Evolutionary conservation across 1,140 invertebrate species (phyloP), one percentile per base, ranked within the genome.

Genomic region (Philopotamus ludificatus): DNA sequence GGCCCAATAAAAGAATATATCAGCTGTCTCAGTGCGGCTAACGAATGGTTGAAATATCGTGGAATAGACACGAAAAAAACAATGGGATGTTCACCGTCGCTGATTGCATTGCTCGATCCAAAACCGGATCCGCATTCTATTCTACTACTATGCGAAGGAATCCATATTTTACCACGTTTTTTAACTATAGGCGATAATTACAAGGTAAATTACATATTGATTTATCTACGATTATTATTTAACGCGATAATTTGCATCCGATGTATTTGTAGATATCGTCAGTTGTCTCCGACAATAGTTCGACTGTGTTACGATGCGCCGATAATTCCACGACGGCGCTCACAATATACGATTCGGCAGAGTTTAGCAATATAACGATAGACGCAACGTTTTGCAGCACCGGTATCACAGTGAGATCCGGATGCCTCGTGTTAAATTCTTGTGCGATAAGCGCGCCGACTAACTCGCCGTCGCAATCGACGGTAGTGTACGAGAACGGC

Each of bases 271-370:
- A n/a, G n/a, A n/a, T n/a, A n/a, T n/a, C n/a, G 12, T 57, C 60
- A 4, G 55, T 64, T 2, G n/a, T 42, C 1, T 12, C 23, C 12
- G 39, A 45, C 2, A 41, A 39, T 22, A 59, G 41, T 3, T 21
- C n/a, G 7, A 47, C 60, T 0, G 44, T 23, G 1, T 45, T 70
- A 1, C 47, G 21, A n/a, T 63, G 59, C 21, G 20, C 39, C 1
- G 67, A 65, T 16, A 22, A 47, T 4, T 61, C 64, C 16, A 53
- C 61, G 3, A 66, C 68, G 1, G 54, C 60, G 20, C 16, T 70
- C 4, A 41, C 61, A 0, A 49, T 54, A n/a, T 39, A 16, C n/a
- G 64, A 60, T 8, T 8, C 45, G 12, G 15, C 15, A 1, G n/a
- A 44, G 25, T 47, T 63, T 1, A 4, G 1, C 7, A 18, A 44